Evolutionary conservation across 2,888 invertebrate species (phyloP), one percentile per base, ranked within the genome.

Genomic region (Argyresthia albistria): DNA sequence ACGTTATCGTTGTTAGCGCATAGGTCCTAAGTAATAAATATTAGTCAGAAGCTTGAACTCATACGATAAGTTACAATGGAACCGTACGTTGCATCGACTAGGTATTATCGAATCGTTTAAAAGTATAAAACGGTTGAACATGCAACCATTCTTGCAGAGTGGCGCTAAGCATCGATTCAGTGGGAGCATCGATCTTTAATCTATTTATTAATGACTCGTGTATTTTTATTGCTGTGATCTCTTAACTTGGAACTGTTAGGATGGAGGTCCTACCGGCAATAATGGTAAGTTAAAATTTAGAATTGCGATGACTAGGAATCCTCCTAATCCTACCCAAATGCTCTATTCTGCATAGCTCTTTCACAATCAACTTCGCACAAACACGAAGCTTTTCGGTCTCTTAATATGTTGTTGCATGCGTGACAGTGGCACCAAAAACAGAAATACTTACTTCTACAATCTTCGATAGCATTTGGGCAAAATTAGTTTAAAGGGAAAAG

Each of bases 181-280:
- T 2, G 15, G 10, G 36, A 39, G 37, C 25, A 36, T 36, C 48
- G 48, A 46, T 46, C n/a, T 15, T 48, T 37, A 11, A 46, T 46
- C 35, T 16, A 46, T 46, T 46, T 35, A n/a, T 53, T 53, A 56
- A 56, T 57, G 63, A 64, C 63, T 66, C 60, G 67, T 68, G 67
- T 69, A 65, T 66, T 62, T 63, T n/a, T 36, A 11, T 64, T 59
- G 58, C 56, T 61, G 69, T 67, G 68, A 66, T 61, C 61, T 60
- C 55, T 25, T 25, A 55, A 52, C 43, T 54, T n/a, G 39, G n/a
- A 47, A 53, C 9, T 7, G 36, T 43, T 49, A 59, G 54, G 52
- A 63, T 63, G 63, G 61, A 58, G 50, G 54, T 36, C n/a, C 46
- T 60, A 43, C 54, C 56, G 43, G 51, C 60, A 52, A 58, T 62